These are phyloP conservation scores for Nicator chloris DNA, from an alignment of 2,113 vertebrate genomes.

Conservation along the genomic window DNA sequence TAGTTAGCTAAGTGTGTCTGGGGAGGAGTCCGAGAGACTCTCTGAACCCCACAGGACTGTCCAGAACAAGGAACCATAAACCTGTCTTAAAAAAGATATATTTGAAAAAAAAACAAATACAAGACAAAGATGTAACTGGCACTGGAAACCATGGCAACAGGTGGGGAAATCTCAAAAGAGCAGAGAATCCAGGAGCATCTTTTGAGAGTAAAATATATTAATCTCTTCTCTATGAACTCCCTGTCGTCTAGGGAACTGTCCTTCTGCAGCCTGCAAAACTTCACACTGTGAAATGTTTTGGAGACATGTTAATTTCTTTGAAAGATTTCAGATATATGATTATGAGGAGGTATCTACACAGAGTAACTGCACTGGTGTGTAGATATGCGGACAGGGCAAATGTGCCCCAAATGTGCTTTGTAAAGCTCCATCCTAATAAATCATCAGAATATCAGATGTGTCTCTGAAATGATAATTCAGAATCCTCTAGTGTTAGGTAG, in stretches of 20 bases:
- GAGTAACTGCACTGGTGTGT: background rate
- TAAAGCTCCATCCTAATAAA: background rate
- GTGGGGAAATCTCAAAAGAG: background rate
- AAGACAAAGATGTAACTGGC: background rate
- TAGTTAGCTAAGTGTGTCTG: background rate
- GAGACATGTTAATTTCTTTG: background rate
- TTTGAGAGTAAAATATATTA: background rate
- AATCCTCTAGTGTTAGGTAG: background rate
- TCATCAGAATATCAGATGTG: background rate
- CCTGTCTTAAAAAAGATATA: background rate
- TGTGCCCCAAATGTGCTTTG: background rate
- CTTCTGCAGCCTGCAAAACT: background rate
- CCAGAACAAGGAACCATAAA: background rate
- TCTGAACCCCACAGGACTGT: background rate
- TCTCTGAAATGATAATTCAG: background rate
- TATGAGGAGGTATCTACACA: background rate
- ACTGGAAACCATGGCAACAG: conserved; percentile 23
- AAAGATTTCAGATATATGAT: background rate
- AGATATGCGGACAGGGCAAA: background rate
- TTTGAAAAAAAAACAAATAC: background rate
- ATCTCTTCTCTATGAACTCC: background rate
- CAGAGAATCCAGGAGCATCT: background rate
- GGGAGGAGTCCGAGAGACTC: background rate
- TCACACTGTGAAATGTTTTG: background rate
- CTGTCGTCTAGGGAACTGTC: background rate